Evolutionary conservation across 2,113 vertebrate species (phyloP).

Genomic region (Serinus canaria): DNA sequence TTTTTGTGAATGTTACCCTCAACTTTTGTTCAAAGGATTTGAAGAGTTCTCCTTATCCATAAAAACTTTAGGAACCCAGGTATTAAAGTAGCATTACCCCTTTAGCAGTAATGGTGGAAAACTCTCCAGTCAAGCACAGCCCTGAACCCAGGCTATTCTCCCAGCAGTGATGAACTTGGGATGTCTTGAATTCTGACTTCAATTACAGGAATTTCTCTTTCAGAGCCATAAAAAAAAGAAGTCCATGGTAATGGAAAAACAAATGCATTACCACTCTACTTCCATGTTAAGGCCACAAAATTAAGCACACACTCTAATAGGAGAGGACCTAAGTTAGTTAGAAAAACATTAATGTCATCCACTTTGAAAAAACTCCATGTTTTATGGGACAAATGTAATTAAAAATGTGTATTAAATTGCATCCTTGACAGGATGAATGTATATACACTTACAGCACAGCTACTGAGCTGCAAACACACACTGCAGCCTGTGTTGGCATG

Average conservation of each 20-base stretch:
- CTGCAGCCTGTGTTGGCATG: background rate
- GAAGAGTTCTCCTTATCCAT: background rate
- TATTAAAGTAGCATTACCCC: background rate
- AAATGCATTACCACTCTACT: accelerated
- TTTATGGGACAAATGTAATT: background rate
- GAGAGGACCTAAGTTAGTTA: background rate
- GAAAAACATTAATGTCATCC: background rate
- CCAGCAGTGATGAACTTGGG: background rate
- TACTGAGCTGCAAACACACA: background rate
- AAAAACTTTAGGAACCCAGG: background rate
- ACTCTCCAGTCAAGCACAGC: background rate
- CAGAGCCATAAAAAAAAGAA: background rate
- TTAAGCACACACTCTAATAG: background rate
- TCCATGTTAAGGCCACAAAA: background rate
- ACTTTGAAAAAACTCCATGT: background rate
- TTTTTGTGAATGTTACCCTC: background rate
- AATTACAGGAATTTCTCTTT: background rate
- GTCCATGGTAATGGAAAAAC: background rate
- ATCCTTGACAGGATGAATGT: background rate
- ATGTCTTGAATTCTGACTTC: background rate
- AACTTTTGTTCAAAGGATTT: background rate
- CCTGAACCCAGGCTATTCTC: background rate
- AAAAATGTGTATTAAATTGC: background rate
- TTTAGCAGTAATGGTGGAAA: background rate
- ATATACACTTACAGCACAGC: background rate